These are phyloP conservation scores for Drosophila pachea DNA, from an alignment of 1,140 invertebrate genomes.

Conservation along the genomic window DNA sequence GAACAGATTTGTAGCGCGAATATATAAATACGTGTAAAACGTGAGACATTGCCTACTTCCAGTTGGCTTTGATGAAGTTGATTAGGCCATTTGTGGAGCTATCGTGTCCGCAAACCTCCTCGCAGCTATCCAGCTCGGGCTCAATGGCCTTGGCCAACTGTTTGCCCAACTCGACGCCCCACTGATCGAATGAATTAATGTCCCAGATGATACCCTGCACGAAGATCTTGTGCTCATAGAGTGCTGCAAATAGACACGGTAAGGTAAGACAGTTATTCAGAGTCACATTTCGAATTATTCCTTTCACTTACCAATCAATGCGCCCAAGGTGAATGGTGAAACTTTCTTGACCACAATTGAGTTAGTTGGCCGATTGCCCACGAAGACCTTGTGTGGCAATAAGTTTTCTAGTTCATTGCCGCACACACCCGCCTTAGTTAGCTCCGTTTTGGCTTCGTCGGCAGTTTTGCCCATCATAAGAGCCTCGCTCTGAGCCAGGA, in stretches of 20 bases:
- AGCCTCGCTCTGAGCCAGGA: constrained; percentile 99
- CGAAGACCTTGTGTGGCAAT: constrained; percentile 97
- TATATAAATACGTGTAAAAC: constrained; percentile 28
- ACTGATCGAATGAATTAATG: constrained; percentile 99
- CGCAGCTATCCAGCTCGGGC: constrained; percentile 89
- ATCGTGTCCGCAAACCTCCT: constrained; percentile 87
- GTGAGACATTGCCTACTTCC: constrained; percentile 61
- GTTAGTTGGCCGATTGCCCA: constrained; percentile 98
- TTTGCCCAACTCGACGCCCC: constrained; percentile 99
- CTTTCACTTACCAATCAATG: constrained; percentile 90
- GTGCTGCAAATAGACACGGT: constrained; percentile 82
- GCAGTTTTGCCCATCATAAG: constrained; percentile 93
- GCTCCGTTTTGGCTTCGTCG: constrained; percentile 88
- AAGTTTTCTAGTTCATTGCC: constrained; percentile 88
- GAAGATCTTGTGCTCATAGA: constrained; percentile 99
- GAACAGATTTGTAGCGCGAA: constrained; percentile 36
- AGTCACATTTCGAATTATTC: neutral
- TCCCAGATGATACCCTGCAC: constrained; percentile 99
- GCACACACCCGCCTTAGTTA: constrained; percentile 85
- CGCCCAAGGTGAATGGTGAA: constrained; percentile 96
- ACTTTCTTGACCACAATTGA: constrained; percentile 97
- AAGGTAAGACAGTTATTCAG: constrained; percentile 12
- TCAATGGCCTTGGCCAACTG: constrained; percentile 98
- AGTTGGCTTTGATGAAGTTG: constrained; percentile 91
- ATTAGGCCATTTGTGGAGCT: constrained; percentile 96